Base-by-base conservation (phyloP, 2,113 vertebrate genomes). In the Tinamus guttatus region DNA sequence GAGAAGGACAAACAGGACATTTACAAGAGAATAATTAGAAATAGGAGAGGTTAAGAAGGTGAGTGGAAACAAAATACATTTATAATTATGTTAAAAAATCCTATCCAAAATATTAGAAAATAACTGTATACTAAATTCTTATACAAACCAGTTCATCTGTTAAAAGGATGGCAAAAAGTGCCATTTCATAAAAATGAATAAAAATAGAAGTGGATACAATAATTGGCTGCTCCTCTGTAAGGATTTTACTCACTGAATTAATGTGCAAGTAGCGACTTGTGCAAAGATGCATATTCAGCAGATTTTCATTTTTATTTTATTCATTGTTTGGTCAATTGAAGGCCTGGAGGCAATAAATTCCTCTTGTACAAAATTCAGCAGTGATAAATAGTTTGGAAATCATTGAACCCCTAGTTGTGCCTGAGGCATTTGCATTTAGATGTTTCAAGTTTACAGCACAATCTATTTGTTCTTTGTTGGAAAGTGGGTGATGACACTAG, bases 321-420 rank as follows among this genome's bases (percentile, higher is more conserved):
- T 94, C 58, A 63, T 38, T 93, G 68, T 82, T 96, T 90, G 96
- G 88, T 94, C 93, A 96, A 81, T 89, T 83, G 59, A 93, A 97
- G 54, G 62, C 65, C 91, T 92, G 27, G 62, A 95, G 84, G 94
- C 69, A 10, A 94, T 87, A 95, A 89, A 96, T 97, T 95, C 93
- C 89, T 92, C 76, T 84, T 62, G 36, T 60, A 89, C 40, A 82
- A 69, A 94, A 94, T 83, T 91, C 56, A 95, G 40, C 73, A 83
- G 76, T 96, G 93, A 97, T 96, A 95, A 96, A 95, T 95, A 96
- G 90, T 94, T 91, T 91, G 63, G 62, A 95, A 95, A 91, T 93
- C 70, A 92, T 59, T 91, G 81, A 94, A 77, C 21, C 54, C 8
- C 47, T 79, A 30, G 60, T 81, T 96, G 54, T 78, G 90, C 90